Percentiles rank a stretch among this genome's conserved stretches.
Conservation (phyloP, 2,113 vertebrate species). For the Monarcha castaneiventris region DNA sequence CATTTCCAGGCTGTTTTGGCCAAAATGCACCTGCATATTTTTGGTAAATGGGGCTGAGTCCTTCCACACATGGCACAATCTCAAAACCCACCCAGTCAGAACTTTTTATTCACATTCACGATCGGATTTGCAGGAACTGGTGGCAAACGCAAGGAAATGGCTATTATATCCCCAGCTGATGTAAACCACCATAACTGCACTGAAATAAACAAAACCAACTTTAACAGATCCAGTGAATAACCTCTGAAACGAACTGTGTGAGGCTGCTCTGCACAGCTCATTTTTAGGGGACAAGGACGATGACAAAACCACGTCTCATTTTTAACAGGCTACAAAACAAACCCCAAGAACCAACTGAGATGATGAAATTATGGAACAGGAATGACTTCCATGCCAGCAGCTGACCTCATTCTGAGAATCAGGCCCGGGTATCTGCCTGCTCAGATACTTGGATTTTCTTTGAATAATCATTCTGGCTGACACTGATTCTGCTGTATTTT, state of each 20-base stretch:
- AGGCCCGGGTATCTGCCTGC: not conserved
- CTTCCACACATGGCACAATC: not conserved
- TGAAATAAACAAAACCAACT: not conserved
- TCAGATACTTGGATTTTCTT: not conserved
- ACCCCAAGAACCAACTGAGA: not conserved
- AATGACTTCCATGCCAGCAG: not conserved
- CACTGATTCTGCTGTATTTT: fast-evolving
- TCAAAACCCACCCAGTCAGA: not conserved
- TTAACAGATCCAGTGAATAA: not conserved
- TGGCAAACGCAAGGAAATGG: not conserved
- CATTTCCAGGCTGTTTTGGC: not conserved
- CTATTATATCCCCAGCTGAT: not conserved
- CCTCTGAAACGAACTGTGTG: not conserved
- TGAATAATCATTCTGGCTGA: not conserved
- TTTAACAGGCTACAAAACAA: not conserved
- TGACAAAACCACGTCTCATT: not conserved
- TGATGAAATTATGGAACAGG: not conserved
- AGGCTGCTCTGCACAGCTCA: not conserved
- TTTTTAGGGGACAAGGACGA: not conserved
- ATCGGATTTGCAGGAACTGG: not conserved
- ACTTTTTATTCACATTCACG: not conserved
- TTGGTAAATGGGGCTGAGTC: not conserved
- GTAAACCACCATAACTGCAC: not conserved
- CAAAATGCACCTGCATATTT: not conserved
- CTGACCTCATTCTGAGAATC: not conserved